phyloP scores from a whole-genome alignment of 2,888 invertebrate species.

The Rhagonycha lutea region DNA sequence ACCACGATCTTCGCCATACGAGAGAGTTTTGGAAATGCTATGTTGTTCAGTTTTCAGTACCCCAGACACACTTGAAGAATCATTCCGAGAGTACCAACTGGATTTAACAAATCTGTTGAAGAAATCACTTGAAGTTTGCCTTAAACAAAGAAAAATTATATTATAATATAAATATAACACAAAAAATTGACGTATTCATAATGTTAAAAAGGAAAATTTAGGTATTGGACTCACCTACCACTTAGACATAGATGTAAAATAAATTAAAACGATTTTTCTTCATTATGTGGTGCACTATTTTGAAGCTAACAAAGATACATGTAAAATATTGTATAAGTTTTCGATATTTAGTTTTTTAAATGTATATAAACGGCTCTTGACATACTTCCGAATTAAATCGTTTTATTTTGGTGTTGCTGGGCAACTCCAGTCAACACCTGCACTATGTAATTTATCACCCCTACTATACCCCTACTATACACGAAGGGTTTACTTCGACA shows the following conservation, averaged over 20 bases:
- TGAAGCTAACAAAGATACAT: neutral
- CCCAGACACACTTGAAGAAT: constrained; percentile 41
- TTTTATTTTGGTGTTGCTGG: neutral
- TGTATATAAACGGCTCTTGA: neutral
- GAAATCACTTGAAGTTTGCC: neutral
- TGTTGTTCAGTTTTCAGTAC: constrained; percentile 24
- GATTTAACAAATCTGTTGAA: neutral
- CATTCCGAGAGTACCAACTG: constrained; percentile 33
- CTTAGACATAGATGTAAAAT: neutral
- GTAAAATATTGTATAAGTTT: neutral
- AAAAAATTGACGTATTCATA: no score
- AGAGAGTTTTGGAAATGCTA: neutral
- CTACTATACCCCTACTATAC: no score
- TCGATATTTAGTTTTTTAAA: neutral
- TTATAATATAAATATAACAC: no score
- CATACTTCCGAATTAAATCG: neutral
- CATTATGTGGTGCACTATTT: neutral
- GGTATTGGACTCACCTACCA: neutral
- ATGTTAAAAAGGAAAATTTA: neutral
- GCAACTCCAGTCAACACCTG: neutral
- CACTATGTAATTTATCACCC: neutral
- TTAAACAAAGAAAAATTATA: neutral
- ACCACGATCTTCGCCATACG: neutral
- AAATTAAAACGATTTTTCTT: neutral
- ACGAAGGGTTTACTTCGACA: neutral